Conservation (phyloP, 2,888 invertebrate species). For the Brenthis ino region DNA sequence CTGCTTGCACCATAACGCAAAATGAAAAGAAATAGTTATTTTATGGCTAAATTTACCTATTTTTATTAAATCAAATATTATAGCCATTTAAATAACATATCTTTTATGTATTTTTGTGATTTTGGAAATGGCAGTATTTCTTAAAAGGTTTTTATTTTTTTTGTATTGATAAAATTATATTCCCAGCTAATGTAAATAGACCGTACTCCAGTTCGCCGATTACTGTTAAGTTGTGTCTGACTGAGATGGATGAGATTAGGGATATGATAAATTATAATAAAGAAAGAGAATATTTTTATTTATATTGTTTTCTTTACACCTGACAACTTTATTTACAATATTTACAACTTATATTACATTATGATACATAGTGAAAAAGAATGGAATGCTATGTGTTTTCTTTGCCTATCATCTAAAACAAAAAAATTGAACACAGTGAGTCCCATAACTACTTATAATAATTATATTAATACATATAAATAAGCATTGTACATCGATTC, state of each 20-base stretch:
- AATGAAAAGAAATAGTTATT: conserved; percentile 21
- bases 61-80: neutral
- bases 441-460: too few species aligned
- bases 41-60: neutral
- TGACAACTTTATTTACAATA: conserved; percentile 4
- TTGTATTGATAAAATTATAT: conserved; percentile 56
- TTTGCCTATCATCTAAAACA: neutral
- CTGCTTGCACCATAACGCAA: conserved; percentile 3
- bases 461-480: too few species aligned
- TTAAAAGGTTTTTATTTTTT: conserved; percentile 27
- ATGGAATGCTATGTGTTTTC: too few species aligned
- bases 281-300: conserved; percentile 76
- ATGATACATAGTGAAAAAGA: too few species aligned
- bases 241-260: conserved; percentile 72
- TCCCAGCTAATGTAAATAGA: conserved; percentile 52
- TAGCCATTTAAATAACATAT: conserved; percentile 15
- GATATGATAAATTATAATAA: conserved; percentile 77
- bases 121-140: neutral
- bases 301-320: conserved; percentile 35
- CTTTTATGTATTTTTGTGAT: conserved; percentile 13
- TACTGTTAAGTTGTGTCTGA: conserved; percentile 56
- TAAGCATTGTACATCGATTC: too few species aligned
- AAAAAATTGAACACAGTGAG: neutral
- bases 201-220: conserved; percentile 66
- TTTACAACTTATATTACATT: conserved; percentile 15